Conservation (phyloP, 2,113 vertebrate species). For the Nerophis lumbriciformis region DNA sequence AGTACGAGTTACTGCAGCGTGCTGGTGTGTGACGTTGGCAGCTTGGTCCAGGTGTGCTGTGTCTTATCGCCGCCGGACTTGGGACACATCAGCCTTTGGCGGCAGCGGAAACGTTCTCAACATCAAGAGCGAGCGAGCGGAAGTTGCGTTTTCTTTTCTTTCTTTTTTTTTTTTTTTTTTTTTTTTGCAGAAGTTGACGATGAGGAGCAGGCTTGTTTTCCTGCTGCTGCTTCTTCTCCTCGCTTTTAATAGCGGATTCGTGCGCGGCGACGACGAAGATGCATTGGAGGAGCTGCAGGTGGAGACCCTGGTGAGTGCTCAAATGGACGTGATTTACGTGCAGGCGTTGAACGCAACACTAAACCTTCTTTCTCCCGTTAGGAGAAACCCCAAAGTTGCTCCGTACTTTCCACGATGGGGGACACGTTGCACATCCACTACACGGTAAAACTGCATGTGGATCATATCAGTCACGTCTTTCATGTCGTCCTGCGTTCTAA, state of each 20-base stretch:
- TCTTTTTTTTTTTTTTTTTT: not conserved
- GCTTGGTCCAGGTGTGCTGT: slow-evolving; percentile 63
- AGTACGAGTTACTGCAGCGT: not conserved
- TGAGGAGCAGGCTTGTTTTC: slow-evolving; percentile 49
- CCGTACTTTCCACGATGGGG: slow-evolving; percentile 74
- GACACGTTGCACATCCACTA: slow-evolving; percentile 91
- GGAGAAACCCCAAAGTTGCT: slow-evolving; percentile 79
- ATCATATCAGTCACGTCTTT: too few relatives aligned
- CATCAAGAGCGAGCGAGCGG: not conserved
- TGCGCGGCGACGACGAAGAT: slow-evolving; percentile 33
- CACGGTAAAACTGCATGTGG: slow-evolving; percentile 72
- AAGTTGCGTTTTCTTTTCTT: not conserved
- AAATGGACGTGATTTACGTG: not conserved
- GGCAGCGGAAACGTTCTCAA: slow-evolving; percentile 37
- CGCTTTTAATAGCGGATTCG: slow-evolving; percentile 41
- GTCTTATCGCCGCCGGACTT: slow-evolving; percentile 58
- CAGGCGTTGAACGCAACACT: slow-evolving; percentile 3
- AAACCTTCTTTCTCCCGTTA: slow-evolving; percentile 36
- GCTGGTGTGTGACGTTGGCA: slow-evolving; percentile 57
- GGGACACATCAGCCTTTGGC: slow-evolving; percentile 71
- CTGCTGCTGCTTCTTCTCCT: slow-evolving; percentile 27
- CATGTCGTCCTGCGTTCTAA: too few relatives aligned
- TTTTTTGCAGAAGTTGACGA: slow-evolving; percentile 42
- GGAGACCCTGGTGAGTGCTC: slow-evolving; percentile 70
- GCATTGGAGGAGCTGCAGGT: slow-evolving; percentile 61